Percentiles rank a stretch among this genome's conserved stretches.
Evolutionary conservation across 2,113 vertebrate genomes (phyloP).

Genomic region (Thinocorus orbignyianus): DNA sequence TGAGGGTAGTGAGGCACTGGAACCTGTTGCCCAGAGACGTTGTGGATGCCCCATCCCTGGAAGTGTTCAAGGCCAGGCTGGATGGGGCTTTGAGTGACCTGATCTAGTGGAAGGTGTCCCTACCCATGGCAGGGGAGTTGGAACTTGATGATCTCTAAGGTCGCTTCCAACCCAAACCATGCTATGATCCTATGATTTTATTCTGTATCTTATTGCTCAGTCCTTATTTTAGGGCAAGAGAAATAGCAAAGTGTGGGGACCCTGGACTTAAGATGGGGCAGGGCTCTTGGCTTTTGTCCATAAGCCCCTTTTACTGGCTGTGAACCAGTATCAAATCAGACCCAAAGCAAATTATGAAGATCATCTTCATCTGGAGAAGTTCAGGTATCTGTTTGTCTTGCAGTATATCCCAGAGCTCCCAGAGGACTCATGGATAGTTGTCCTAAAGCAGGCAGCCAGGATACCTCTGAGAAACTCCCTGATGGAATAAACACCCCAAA

Average conservation of each 20-base stretch:
- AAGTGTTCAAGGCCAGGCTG: too few relatives aligned
- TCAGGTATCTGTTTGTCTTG: background rate
- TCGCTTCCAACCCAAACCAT: too few relatives aligned
- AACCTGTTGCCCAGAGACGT: too few relatives aligned
- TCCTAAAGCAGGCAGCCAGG: background rate
- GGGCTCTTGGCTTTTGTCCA: background rate
- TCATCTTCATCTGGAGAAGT: background rate
- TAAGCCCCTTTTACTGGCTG: background rate
- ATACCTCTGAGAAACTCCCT: background rate
- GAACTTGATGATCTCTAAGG: too few relatives aligned
- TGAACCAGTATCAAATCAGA: background rate
- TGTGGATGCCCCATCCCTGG: too few relatives aligned
- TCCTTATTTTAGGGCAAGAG: background rate
- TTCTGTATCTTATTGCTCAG: background rate
- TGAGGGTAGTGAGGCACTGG: too few relatives aligned
- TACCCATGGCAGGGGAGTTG: too few relatives aligned
- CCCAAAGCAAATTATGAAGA: background rate
- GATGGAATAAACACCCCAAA: background rate
- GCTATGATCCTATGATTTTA: too few relatives aligned
- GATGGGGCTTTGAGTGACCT: too few relatives aligned
- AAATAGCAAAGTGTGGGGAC: background rate
- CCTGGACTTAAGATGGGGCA: background rate
- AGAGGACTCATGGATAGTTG: rapidly evolving
- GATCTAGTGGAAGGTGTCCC: too few relatives aligned
- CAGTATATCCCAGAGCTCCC: background rate